Evolutionary conservation across 1,140 invertebrate genomes (phyloP).

Genomic region (Triops cancriformis): DNA sequence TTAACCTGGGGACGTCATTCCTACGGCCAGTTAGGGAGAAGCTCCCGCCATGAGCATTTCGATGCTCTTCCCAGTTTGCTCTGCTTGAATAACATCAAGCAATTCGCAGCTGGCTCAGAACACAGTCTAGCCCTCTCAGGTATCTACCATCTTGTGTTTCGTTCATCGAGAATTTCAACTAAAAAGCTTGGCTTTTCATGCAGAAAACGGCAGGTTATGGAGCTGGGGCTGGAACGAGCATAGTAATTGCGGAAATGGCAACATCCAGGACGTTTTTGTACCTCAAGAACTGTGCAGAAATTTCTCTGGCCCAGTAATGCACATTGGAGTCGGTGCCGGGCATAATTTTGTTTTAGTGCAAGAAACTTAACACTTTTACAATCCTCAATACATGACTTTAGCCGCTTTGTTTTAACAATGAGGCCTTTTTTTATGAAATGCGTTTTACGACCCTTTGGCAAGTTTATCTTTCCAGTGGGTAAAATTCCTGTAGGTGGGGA

Average conservation of each 20-base stretch:
- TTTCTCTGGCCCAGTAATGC: conserved; percentile 36
- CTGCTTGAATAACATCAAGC: conserved; percentile 27
- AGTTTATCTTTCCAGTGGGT: not conserved
- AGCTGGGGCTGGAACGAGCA: conserved; percentile 92
- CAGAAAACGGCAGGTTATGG: conserved; percentile 50
- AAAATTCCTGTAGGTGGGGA: not conserved
- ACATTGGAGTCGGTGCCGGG: conserved; percentile 46
- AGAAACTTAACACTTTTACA: conserved; percentile 28
- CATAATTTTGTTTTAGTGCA: conserved; percentile 48
- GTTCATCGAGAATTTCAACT: not conserved
- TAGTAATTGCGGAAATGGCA: conserved; percentile 68
- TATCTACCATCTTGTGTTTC: conserved; percentile 32
- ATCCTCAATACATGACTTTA: not conserved
- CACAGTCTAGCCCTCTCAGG: conserved; percentile 56
- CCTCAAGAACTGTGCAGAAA: conserved; percentile 40
- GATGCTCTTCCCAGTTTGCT: conserved; percentile 26
- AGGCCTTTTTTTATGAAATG: not conserved
- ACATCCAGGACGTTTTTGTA: conserved; percentile 49
- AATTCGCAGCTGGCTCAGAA: conserved; percentile 56
- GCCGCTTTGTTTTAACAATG: not conserved
- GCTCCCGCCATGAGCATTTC: not conserved
- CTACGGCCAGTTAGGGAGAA: conserved; percentile 60
- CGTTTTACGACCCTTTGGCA: too few species aligned
- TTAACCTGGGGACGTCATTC: conserved; percentile 69
- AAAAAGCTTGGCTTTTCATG: conserved; percentile 37